Percentiles rank a stretch among this genome's conserved stretches.
Conservation (phyloP, 1,140 invertebrate species). For the Saccostrea glomerata region DNA sequence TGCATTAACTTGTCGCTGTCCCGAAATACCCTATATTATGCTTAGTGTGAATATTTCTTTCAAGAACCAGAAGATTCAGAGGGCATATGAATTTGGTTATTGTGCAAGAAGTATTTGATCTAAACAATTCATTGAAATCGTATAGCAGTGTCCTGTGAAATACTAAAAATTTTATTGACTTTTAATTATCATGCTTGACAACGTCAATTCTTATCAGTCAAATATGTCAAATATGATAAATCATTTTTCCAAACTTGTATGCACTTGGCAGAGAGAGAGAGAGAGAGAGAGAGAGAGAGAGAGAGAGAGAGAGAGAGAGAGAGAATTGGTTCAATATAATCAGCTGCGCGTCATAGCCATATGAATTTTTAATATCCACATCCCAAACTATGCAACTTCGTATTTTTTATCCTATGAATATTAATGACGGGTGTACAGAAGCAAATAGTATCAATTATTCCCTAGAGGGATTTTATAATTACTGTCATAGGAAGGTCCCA, state of each 20-base stretch:
- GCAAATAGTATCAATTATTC: background rate
- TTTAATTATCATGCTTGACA: too few species aligned
- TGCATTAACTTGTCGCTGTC: background rate
- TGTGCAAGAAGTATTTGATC: too few species aligned
- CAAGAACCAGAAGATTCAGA: too few species aligned
- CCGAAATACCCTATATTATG: too few species aligned
- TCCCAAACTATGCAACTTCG: background rate
- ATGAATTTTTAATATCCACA: constrained; percentile 9
- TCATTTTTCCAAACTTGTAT: too few species aligned
- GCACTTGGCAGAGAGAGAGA: background rate
- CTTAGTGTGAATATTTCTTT: too few species aligned
- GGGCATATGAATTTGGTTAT: too few species aligned
- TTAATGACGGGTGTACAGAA: background rate
- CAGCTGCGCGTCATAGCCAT: background rate
- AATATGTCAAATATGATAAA: too few species aligned
- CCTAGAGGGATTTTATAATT: background rate
- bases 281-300: constrained; percentile 20
- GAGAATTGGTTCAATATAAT: background rate
- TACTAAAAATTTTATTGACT: too few species aligned
- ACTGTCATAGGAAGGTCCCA: background rate
- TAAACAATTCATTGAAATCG: too few species aligned
- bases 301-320: constrained; percentile 17
- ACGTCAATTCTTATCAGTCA: too few species aligned
- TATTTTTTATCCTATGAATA: background rate
- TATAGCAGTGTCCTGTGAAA: too few species aligned